Evolutionary conservation across 2,797 vertebrate species (phyloP).

Genomic region (Liparis tanakae): DNA sequence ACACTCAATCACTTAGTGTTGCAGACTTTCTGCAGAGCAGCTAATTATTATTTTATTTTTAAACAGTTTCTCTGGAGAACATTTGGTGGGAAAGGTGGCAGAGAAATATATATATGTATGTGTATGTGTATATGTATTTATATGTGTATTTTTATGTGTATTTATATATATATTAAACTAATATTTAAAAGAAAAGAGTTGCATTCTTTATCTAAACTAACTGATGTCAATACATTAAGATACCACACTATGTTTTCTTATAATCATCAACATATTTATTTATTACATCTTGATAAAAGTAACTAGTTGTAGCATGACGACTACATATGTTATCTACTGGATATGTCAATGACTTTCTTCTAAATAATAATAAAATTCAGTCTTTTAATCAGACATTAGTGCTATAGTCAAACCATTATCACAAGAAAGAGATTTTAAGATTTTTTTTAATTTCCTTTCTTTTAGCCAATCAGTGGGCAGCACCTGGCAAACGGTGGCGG

Average conservation of each 20-base stretch:
- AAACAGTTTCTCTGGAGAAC: constrained; percentile 33
- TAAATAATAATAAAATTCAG: neutral
- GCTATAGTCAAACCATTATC: neutral
- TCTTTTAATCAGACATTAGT: neutral
- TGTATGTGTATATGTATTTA: no score
- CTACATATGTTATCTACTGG: neutral
- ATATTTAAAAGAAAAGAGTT: neutral
- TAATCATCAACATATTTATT: neutral
- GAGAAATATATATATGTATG: no score
- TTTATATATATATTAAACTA: no score
- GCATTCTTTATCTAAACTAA: neutral
- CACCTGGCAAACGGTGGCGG: constrained; percentile 92
- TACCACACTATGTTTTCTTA: neutral
- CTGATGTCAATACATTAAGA: neutral
- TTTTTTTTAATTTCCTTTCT: neutral
- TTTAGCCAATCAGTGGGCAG: constrained; percentile 90
- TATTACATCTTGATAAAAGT: neutral
- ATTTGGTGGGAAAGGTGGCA: constrained; percentile 39
- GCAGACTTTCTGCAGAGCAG: constrained; percentile 48
- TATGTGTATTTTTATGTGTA: no score
- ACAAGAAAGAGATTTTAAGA: neutral
- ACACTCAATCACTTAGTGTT: constrained; percentile 39
- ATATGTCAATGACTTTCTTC: neutral
- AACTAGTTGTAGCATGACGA: neutral
- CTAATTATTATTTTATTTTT: neutral